These are phyloP conservation scores for Dolichotis patagonum DNA, from an alignment of 2,113 vertebrate genomes.

Conservation along the genomic window DNA sequence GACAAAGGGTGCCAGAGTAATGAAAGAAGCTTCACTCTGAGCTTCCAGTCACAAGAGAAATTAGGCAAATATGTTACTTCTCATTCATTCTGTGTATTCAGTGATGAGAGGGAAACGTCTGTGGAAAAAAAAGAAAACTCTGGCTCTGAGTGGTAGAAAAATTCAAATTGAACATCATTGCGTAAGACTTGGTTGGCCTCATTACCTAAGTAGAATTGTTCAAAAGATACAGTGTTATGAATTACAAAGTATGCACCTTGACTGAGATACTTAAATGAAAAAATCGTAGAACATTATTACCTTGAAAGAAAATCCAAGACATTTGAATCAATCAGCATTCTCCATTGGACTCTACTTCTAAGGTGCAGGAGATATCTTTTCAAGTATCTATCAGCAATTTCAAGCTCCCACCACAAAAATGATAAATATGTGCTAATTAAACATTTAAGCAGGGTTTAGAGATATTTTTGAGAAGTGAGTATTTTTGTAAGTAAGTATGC, in stretches of 20 bases:
- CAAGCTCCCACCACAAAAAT: background rate
- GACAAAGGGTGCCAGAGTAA: background rate
- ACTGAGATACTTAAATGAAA: conserved; percentile 32
- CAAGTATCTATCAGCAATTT: background rate
- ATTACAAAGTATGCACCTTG: background rate
- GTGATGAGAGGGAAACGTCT: background rate
- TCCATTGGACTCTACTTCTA: background rate
- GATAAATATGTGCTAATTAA: conserved; percentile 25
- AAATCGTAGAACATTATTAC: background rate
- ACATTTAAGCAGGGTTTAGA: background rate
- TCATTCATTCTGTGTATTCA: background rate
- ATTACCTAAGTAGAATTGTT: conserved; percentile 3
- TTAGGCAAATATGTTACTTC: background rate
- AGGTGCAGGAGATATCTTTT: background rate
- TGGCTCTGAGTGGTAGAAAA: background rate
- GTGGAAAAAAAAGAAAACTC: background rate
- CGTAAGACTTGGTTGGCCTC: background rate
- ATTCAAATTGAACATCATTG: background rate
- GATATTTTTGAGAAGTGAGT: conserved; percentile 37
- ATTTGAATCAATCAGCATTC: background rate
- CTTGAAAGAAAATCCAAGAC: background rate
- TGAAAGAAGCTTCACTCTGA: background rate
- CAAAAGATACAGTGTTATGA: background rate
- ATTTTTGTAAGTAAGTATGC: background rate
- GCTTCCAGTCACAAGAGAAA: background rate